phyloP scores from a whole-genome alignment of 2,113 vertebrate species.

The Grus americana region DNA sequence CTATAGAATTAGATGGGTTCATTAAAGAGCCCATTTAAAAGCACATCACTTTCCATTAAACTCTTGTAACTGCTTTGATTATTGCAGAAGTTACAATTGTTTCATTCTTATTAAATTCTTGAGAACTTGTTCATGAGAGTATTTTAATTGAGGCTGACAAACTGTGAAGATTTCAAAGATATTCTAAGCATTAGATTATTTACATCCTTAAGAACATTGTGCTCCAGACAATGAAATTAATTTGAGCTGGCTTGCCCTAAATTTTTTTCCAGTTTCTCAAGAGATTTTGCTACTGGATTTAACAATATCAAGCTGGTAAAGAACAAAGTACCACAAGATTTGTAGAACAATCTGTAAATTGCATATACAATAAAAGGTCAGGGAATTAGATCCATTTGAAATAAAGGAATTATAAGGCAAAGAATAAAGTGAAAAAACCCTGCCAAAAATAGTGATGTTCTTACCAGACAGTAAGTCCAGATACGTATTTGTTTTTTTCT shows the following conservation, averaged over 20 bases:
- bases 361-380: neutral
- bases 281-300: slow-evolving; percentile 7
- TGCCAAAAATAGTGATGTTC: neutral
- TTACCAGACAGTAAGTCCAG: neutral
- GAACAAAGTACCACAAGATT: neutral
- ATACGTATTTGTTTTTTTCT: neutral
- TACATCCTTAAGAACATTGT: slow-evolving; percentile 14
- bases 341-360: neutral
- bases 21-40: neutral
- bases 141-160: slow-evolving; percentile 23
- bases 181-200: slow-evolving; percentile 46
- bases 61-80: neutral
- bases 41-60: neutral
- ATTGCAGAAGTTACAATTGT: neutral
- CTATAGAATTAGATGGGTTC: neutral
- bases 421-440: neutral
- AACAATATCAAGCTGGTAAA: slow-evolving; percentile 18
- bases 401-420: neutral
- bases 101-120: neutral
- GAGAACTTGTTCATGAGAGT: neutral
- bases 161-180: slow-evolving; percentile 22
- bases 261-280: slow-evolving; percentile 32
- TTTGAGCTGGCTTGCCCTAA: slow-evolving; percentile 1
- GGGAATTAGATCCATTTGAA: neutral
- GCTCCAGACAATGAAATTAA: slow-evolving; percentile 44